phyloP scores from a whole-genome alignment of 2,113 vertebrate genomes.

The Stictonetta naevosa region DNA sequence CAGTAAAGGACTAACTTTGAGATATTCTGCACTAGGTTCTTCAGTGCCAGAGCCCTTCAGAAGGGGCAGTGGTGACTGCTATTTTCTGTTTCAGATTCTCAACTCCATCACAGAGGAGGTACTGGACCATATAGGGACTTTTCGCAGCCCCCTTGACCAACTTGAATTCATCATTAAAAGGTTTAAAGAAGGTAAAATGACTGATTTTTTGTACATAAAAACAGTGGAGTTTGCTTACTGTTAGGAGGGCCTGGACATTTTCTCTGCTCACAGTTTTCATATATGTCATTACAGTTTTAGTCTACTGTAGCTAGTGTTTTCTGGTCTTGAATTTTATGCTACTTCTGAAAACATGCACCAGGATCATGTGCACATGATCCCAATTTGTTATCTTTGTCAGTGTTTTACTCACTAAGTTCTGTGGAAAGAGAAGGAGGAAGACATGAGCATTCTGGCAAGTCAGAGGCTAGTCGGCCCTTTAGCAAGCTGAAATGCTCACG shows the following conservation, averaged over 20 bases:
- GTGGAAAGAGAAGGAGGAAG: neutral
- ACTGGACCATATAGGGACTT: conserved; percentile 85
- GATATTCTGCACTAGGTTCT: neutral
- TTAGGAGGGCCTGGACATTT: neutral
- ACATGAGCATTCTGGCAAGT: neutral
- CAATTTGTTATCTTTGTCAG: neutral
- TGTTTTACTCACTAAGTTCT: neutral
- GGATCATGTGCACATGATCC: neutral
- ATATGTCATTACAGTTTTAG: neutral
- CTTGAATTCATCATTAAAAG: conserved; percentile 86
- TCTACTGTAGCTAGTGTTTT: neutral
- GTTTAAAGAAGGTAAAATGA: conserved; percentile 86
- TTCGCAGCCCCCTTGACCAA: conserved; percentile 89
- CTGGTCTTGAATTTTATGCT: neutral
- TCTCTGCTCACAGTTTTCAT: neutral
- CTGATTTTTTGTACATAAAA: neutral
- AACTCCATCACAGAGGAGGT: conserved; percentile 89
- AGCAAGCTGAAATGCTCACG: neutral
- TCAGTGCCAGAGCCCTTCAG: neutral
- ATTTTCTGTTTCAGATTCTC: conserved; percentile 83
- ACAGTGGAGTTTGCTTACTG: neutral
- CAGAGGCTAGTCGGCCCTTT: neutral
- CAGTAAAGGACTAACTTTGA: neutral
- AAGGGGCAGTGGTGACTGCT: neutral
- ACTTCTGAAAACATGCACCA: neutral